Evolutionary conservation across 2,888 invertebrate species (phyloP).

Genomic region (Holacanthella duospinosa): DNA sequence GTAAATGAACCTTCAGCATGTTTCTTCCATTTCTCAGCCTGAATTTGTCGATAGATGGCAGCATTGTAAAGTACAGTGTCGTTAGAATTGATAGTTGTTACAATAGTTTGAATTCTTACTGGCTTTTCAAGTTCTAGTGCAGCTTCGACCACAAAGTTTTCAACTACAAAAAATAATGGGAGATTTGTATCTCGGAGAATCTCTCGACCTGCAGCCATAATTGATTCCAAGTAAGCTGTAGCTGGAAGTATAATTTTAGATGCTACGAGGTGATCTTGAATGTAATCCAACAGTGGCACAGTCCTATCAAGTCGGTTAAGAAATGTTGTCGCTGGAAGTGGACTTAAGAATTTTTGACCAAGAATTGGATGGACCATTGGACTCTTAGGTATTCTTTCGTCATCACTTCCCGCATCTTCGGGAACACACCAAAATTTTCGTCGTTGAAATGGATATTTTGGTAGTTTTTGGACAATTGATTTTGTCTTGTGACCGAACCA

Average conservation of each 20-base stretch:
- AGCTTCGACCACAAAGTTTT: slow-evolving; percentile 18
- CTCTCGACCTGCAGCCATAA: slow-evolving; percentile 18
- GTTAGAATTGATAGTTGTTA: not conserved
- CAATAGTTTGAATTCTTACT: slow-evolving; percentile 14
- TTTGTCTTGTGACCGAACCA: slow-evolving; percentile 19
- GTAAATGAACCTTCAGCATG: not conserved
- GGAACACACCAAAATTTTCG: slow-evolving; percentile 16
- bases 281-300: slow-evolving; percentile 6
- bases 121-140: slow-evolving; percentile 10
- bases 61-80: not conserved
- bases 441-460: slow-evolving; percentile 25
- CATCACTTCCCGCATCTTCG: not conserved
- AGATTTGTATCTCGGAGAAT: slow-evolving; percentile 9
- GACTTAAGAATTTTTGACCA: slow-evolving; percentile 11
- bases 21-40: not conserved
- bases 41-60: not conserved
- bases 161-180: slow-evolving; percentile 16
- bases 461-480: slow-evolving; percentile 10
- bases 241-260: slow-evolving; percentile 21
- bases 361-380: slow-evolving; percentile 20
- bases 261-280: slow-evolving; percentile 22
- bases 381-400: slow-evolving; percentile 3
- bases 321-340: slow-evolving; percentile 14
- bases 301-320: slow-evolving; percentile 14
- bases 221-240: slow-evolving; percentile 21